Base-by-base conservation (phyloP, 2,888 invertebrate species). In the Linyphia triangularis region DNA sequence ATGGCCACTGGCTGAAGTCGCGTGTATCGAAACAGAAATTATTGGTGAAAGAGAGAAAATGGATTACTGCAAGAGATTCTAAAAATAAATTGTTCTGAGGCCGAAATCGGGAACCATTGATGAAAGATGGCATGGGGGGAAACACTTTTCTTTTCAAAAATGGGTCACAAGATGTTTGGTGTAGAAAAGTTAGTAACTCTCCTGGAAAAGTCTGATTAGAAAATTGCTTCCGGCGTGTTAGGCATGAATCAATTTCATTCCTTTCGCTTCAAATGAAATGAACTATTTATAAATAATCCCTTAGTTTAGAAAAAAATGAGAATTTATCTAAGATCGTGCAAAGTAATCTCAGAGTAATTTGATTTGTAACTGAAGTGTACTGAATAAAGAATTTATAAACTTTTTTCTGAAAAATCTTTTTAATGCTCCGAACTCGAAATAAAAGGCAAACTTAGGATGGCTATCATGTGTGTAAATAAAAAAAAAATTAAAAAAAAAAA, bases 161-260 rank as follows among this genome's bases (percentile, higher is more conserved):
- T 73, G 19, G 73, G 73, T 73, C 73, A 73, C 73, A 73, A 43
- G 26, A 24, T 28, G 73, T 57, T 30, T 57, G 28, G 51, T 16
- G 28, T 24, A 16, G 67, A 51, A 33, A 67, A 67, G 30, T 67
- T 67, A 24, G 63, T 10, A 63, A 24, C 9, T 63, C 33, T 30
- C n/a, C 67, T 24, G 24, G 63, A 63, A 63, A 13, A n/a, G 13
- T 51, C 51, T 51, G 51, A 51, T 51, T 51, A 51, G 51, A 51
- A 51, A 51, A 16, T 51, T 51, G 13, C 51, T 51, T 51, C 51
- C n/a, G 51, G 51, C 51, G 51, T 51, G 67, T 63, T n/a, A 19
- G 67, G 33, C 33, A 67, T 33, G 30, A 67, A 67, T 67, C 67
- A 33, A 30, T 51, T 51, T 51, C 51, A 51, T 51, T 51, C n/a